These are phyloP conservation scores for Ormyrus rosae DNA, from an alignment of 2,888 invertebrate species.

Conservation along the genomic window DNA sequence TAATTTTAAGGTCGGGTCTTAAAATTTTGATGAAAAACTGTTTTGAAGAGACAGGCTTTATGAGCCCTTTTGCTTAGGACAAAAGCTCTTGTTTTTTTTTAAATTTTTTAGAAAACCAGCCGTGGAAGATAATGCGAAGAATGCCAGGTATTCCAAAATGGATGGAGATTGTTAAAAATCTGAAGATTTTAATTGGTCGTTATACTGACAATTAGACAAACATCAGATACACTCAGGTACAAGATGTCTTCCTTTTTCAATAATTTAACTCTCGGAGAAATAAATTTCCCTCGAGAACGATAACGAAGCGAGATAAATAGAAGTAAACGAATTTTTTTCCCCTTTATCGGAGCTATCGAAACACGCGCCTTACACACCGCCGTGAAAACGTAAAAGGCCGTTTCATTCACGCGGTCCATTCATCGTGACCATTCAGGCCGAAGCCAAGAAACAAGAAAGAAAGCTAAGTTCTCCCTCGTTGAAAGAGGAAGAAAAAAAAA, in stretches of 20 bases:
- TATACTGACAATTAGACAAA: slow-evolving; percentile 4
- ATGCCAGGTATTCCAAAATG: no score
- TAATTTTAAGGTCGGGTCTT: slow-evolving; percentile 18
- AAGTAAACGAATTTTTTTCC: slow-evolving; percentile 38
- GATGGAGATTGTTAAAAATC: slow-evolving; percentile 2
- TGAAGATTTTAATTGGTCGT: not conserved
- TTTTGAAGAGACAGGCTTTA: not conserved
- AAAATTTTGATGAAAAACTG: not conserved
- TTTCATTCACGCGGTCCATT: slow-evolving; percentile 55
- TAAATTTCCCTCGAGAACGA: slow-evolving; percentile 22
- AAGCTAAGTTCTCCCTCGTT: slow-evolving; percentile 37
- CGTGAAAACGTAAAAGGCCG: slow-evolving; percentile 46
- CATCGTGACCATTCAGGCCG: slow-evolving; percentile 51
- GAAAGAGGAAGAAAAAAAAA: slow-evolving; percentile 39
- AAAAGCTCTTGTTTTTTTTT: not conserved
- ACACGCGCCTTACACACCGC: slow-evolving; percentile 48
- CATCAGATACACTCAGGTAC: not conserved
- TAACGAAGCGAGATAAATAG: slow-evolving; percentile 9
- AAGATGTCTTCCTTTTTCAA: not conserved
- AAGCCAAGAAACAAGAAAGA: slow-evolving; percentile 46
- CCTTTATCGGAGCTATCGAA: slow-evolving; percentile 46
- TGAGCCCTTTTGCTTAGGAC: no score
- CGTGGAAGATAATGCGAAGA: no score
- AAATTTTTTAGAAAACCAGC: not conserved
- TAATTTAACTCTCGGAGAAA: slow-evolving; percentile 25